A percentile compares a stretch with the other conserved stretches of the same genome.
Evolutionary conservation across 2,113 vertebrate species (phyloP).

Genomic region (Gambusia holbrooki): DNA sequence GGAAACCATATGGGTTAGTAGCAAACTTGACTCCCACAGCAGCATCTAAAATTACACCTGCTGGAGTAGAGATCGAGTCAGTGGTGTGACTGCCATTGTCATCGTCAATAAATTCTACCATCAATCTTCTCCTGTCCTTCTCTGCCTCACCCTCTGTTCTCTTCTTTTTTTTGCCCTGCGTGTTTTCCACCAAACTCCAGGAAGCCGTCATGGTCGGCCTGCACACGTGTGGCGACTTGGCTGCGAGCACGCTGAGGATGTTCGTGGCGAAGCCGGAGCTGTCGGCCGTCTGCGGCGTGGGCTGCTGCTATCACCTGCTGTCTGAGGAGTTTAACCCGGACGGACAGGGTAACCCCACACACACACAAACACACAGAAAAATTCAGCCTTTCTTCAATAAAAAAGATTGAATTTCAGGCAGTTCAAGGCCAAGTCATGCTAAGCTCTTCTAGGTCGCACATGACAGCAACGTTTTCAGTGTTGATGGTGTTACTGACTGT

Average conservation of each 20-base stretch:
- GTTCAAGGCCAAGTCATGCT: background rate
- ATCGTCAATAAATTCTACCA: constrained; percentile 47
- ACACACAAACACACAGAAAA: background rate
- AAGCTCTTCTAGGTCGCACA: background rate
- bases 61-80: constrained; percentile 46
- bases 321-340: constrained; percentile 90
- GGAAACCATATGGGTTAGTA: background rate
- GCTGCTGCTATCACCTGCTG: constrained; percentile 97
- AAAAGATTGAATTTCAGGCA: background rate
- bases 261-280: constrained; percentile 89
- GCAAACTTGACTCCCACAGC: constrained; percentile 29
- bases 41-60: constrained; percentile 49
- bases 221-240: constrained; percentile 96
- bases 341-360: constrained; percentile 75
- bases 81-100: constrained; percentile 25
- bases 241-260: constrained; percentile 84
- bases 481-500: too few relatives aligned
- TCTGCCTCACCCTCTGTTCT: background rate
- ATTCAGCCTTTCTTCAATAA: background rate
- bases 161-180: constrained; percentile 1
- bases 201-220: constrained; percentile 92
- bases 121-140: constrained; percentile 21
- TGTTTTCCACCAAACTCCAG: constrained; percentile 68
- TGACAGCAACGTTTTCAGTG: background rate
- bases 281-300: constrained; percentile 91